Evolutionary conservation across 2,113 vertebrate genomes (phyloP).

Genomic region (Hypanus sabinus): DNA sequence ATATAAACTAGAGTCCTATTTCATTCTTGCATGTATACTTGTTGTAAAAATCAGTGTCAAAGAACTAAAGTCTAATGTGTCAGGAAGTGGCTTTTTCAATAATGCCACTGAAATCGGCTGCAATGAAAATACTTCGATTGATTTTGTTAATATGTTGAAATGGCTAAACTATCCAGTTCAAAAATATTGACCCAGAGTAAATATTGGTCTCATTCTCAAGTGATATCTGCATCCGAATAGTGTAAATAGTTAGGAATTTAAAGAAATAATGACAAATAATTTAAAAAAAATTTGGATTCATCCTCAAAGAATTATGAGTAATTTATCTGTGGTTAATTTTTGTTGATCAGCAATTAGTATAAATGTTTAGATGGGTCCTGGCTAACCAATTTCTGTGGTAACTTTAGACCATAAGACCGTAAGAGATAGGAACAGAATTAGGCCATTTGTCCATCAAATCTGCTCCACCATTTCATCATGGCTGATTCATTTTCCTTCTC

Average conservation of each 20-base stretch:
- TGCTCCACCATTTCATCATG: too few relatives aligned
- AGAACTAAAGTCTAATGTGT: background rate
- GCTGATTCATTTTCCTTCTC: too few relatives aligned
- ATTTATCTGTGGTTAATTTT: background rate
- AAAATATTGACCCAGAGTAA: background rate
- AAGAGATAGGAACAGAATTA: too few relatives aligned
- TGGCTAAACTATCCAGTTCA: background rate
- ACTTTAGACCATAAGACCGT: background rate
- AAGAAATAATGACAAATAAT: background rate
- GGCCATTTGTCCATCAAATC: too few relatives aligned
- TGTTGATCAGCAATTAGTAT: background rate
- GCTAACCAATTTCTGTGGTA: background rate
- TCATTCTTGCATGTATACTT: background rate
- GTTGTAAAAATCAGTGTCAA: background rate
- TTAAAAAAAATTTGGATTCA: background rate
- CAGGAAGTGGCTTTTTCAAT: background rate
- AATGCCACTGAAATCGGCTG: background rate
- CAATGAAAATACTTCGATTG: background rate
- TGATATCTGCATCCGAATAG: background rate
- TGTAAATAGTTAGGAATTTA: background rate
- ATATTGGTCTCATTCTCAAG: background rate
- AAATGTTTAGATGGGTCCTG: background rate
- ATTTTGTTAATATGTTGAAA: background rate
- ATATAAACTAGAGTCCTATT: background rate
- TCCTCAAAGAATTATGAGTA: background rate